Conservation (phyloP, 2,888 invertebrate species). For the Bhutanitis thaidina region DNA sequence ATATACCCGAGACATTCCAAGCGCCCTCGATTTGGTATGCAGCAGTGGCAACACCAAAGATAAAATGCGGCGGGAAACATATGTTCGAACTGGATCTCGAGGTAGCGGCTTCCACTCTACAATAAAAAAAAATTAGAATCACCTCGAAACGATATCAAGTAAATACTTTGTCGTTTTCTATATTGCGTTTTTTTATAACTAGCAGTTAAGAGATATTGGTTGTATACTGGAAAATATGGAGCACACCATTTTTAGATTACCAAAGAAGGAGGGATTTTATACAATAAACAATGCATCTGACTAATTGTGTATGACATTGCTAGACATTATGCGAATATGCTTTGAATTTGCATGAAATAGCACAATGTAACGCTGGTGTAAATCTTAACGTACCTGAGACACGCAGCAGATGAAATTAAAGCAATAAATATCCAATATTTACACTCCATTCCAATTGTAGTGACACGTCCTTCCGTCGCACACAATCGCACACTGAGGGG, state of each 20-base stretch:
- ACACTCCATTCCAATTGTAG: conserved; percentile 1
- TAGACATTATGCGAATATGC: too few relatives aligned
- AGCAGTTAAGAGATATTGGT: too few relatives aligned
- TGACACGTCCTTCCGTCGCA: background rate
- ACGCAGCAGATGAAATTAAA: background rate
- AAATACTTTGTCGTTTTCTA: too few relatives aligned
- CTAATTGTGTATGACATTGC: too few relatives aligned
- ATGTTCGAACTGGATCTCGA: conserved; percentile 5
- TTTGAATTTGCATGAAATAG: too few relatives aligned
- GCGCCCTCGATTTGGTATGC: conserved; percentile 77
- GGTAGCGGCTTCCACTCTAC: background rate
- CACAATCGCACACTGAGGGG: conserved; percentile 5
- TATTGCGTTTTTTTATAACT: too few relatives aligned
- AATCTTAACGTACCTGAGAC: conserved; percentile 4
- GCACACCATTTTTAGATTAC: too few relatives aligned
- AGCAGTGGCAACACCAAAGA: conserved; percentile 73
- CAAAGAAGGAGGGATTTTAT: too few relatives aligned
- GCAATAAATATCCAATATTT: background rate
- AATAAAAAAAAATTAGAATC: background rate
- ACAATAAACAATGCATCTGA: too few relatives aligned
- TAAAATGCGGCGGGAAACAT: conserved; percentile 58
- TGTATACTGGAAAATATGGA: too few relatives aligned
- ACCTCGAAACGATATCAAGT: too few relatives aligned
- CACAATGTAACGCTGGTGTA: too few relatives aligned
- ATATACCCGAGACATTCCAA: conserved; percentile 74